Evolutionary conservation across 2,888 invertebrate species (phyloP).

Genomic region (Anthrax anthrax): DNA sequence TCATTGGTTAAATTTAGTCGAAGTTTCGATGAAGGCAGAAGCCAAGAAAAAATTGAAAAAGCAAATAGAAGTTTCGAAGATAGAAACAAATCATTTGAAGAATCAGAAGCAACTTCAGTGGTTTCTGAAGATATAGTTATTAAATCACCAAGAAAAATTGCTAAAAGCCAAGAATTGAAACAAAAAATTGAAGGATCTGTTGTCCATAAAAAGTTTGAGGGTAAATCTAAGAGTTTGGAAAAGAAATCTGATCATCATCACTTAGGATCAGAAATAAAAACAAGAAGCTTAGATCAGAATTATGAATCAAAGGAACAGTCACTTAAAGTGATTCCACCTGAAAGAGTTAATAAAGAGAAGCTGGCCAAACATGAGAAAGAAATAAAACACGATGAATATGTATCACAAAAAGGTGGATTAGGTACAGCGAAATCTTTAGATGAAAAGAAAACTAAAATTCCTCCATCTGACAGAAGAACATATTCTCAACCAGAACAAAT

Average conservation of each 20-base stretch:
- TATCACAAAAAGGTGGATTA: constrained; percentile 23
- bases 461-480: constrained; percentile 6
- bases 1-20: constrained; percentile 44
- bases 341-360: constrained; percentile 30
- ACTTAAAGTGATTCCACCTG: constrained; percentile 21
- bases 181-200: constrained; percentile 50
- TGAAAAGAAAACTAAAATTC: constrained; percentile 13
- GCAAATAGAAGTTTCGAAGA: constrained; percentile 50
- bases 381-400: constrained; percentile 22
- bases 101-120: constrained; percentile 43
- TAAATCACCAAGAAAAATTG: constrained; percentile 44
- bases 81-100: constrained; percentile 46
- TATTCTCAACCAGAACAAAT: constrained; percentile 17
- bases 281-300: constrained; percentile 53
- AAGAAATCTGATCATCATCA: constrained; percentile 45
- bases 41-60: constrained; percentile 40
- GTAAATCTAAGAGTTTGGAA: constrained; percentile 53
- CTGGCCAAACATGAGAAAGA: constrained; percentile 17
- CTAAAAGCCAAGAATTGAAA: constrained; percentile 45
- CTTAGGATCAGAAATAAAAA: constrained; percentile 46
- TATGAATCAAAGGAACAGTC: constrained; percentile 36
- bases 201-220: constrained; percentile 45
- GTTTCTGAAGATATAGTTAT: constrained; percentile 35
- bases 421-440: constrained; percentile 36
- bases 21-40: constrained; percentile 48